Percentiles rank a stretch among this genome's conserved stretches.
These are phyloP conservation scores for Wiebesia pumilae DNA, from an alignment of 1,140 invertebrate genomes.

Conservation along the genomic window DNA sequence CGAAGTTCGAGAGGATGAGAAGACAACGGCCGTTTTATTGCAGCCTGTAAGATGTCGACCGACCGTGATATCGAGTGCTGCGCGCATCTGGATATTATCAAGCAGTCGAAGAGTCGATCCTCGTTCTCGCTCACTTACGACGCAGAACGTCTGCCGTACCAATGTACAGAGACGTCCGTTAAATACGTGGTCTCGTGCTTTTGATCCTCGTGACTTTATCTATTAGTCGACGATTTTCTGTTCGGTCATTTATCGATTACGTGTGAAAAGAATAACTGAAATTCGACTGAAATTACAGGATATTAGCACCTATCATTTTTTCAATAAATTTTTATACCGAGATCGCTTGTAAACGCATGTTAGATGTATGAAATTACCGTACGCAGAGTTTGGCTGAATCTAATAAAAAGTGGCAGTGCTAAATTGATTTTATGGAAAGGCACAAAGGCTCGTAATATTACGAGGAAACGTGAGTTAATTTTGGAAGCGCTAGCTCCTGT, in stretches of 20 bases:
- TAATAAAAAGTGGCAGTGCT: not conserved
- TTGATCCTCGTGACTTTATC: too few relatives aligned
- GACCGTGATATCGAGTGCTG: slow-evolving; percentile 64
- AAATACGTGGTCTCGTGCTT: too few relatives aligned
- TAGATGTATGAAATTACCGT: not conserved
- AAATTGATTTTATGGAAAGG: not conserved
- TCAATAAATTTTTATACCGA: too few relatives aligned
- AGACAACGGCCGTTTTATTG: slow-evolving; percentile 65
- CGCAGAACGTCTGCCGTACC: not conserved
- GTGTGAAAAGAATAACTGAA: too few relatives aligned
- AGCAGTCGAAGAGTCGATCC: not conserved
- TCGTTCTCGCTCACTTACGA: not conserved
- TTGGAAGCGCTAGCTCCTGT: too few relatives aligned
- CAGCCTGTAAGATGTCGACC: slow-evolving; percentile 65
- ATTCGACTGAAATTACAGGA: too few relatives aligned
- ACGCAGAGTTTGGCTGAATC: not conserved
- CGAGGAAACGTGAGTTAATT: too few relatives aligned
- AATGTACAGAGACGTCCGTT: not conserved
- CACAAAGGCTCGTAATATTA: too few relatives aligned
- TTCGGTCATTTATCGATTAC: not conserved
- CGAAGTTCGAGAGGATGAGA: slow-evolving; percentile 31
- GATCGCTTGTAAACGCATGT: too few relatives aligned
- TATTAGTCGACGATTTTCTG: not conserved
- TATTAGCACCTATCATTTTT: too few relatives aligned
- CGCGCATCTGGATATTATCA: slow-evolving; percentile 54